phyloP scores from a whole-genome alignment of 2,888 invertebrate species.

The Isoperla grammatica region DNA sequence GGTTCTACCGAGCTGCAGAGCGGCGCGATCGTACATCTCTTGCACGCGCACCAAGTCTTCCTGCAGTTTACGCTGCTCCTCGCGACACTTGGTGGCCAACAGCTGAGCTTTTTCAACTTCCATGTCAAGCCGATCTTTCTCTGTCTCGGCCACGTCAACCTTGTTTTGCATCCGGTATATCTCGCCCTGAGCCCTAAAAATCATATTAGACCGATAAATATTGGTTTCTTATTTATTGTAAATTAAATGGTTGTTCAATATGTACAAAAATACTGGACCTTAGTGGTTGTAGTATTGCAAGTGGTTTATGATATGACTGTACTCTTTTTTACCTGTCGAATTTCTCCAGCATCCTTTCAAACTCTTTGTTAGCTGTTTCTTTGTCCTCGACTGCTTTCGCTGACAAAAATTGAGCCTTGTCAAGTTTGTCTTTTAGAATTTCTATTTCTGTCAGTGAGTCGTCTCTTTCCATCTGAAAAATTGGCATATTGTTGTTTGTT shows the following conservation, averaged over 20 bases:
- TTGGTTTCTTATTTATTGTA: no score
- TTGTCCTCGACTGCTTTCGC: constrained; percentile 84
- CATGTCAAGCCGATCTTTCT: constrained; percentile 77
- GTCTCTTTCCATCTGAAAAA: constrained; percentile 74
- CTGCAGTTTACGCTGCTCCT: constrained; percentile 79
- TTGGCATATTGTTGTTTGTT: no score
- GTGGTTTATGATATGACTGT: no score
- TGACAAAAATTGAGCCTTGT: constrained; percentile 75
- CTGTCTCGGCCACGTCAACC: constrained; percentile 80
- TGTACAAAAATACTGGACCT: no score
- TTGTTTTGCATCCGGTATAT: constrained; percentile 83
- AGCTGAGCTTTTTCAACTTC: constrained; percentile 82
- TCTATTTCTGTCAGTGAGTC: constrained; percentile 80
- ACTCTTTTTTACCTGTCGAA: constrained; percentile 71
- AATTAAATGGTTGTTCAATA: no score
- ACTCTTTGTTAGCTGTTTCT: constrained; percentile 82
- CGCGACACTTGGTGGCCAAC: constrained; percentile 71
- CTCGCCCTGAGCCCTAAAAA: constrained; percentile 77
- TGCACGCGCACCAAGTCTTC: constrained; percentile 80
- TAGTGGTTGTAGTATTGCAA: no score
- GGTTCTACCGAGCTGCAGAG: constrained; percentile 74
- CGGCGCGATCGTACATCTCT: constrained; percentile 83
- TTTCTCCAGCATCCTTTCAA: constrained; percentile 88
- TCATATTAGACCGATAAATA: neutral
- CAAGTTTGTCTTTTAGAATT: constrained; percentile 82